Base-by-base conservation (phyloP, 2,797 vertebrate genomes). In the Toxotes lorentzi region DNA sequence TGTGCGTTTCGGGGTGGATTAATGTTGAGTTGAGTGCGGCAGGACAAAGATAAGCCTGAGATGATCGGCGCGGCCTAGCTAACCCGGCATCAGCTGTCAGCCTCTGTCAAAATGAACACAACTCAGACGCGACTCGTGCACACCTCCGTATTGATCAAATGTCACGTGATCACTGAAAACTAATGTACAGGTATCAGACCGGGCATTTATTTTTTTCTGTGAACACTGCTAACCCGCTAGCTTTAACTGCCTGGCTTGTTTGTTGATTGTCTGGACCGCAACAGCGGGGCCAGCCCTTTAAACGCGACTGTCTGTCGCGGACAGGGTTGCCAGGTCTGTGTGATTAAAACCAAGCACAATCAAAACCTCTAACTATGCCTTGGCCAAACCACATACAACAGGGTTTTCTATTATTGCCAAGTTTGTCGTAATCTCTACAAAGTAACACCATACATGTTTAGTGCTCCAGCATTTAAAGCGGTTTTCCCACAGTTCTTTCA, bases 31-130 rank as follows among this genome's bases (percentile, higher is more conserved):
- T 41, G 79, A 79, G 66, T 17, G 73, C 76, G 76, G 91, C 85
- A 88, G 86, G 88, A 91, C 89, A 89, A 88, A 88, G 85, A 90
- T 84, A 38, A 76, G 63, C 61, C 76, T 67, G 76, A 62, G 79
- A 87, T 81, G 80, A 86, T 83, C 78, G 82, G 2, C 71, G 82
- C 86, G 92, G 92, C 93, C 90, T 91, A 86, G 69, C 48, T 66
- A 24, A 78, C 24, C 76, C 71, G 11, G 43, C 61, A 76, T 85
- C 87, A 91, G 88, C 89, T 93, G 90, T 91, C 86, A 83, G 77
- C 13, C 56, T 32, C 78, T 70, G 75, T 86, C 88, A 85, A 4
- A 40, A 50, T 1, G 4, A 59, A 54, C 1, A 34, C 1, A 38
- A 50, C 24, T 48, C 30, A 16, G 19, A 66, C 23, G 40, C 17